A percentile compares a stretch with the other conserved stretches of the same genome.
These are phyloP conservation scores for Reticulitermes lucifugus DNA, from an alignment of 2,888 invertebrate genomes.

Conservation along the genomic window DNA sequence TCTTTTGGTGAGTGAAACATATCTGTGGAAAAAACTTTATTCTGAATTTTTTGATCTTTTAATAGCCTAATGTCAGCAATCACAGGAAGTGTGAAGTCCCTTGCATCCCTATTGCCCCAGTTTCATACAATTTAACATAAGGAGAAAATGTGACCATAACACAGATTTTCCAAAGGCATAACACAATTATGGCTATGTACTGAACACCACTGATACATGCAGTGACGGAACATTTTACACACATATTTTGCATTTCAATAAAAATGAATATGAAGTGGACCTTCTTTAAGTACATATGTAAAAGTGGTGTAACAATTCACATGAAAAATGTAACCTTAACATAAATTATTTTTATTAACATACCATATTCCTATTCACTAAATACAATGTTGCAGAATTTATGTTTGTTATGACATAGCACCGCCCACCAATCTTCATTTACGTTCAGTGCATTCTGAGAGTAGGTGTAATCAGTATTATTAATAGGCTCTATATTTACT, in stretches of 20 bases:
- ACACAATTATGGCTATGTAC: neutral
- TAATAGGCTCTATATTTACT: constrained; percentile 30
- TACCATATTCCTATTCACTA: constrained; percentile 1
- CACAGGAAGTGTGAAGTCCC: no score
- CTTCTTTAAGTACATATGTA: neutral
- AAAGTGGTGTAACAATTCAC: constrained; percentile 19
- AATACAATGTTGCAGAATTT: constrained; percentile 2
- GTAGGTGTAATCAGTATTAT: constrained; percentile 17
- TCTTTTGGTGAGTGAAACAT: no score
- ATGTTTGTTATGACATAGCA: constrained; percentile 7
- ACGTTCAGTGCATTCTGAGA: neutral
- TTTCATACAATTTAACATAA: no score
- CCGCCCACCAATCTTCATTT: constrained; percentile 6
- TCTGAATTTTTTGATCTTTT: no score
- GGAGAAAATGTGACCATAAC: no score
- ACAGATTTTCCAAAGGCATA: neutral
- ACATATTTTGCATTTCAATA: neutral
- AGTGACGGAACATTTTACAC: neutral
- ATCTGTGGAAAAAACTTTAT: no score
- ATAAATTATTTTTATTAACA: constrained; percentile 10
- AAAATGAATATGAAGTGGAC: neutral
- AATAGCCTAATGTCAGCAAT: no score
- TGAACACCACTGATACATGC: constrained; percentile 21
- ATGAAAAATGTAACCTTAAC: neutral
- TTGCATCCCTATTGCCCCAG: no score